Percentiles rank a stretch among this genome's conserved stretches.
phyloP scores from a whole-genome alignment of 2,113 vertebrate species.

The Calyptomena viridis region DNA sequence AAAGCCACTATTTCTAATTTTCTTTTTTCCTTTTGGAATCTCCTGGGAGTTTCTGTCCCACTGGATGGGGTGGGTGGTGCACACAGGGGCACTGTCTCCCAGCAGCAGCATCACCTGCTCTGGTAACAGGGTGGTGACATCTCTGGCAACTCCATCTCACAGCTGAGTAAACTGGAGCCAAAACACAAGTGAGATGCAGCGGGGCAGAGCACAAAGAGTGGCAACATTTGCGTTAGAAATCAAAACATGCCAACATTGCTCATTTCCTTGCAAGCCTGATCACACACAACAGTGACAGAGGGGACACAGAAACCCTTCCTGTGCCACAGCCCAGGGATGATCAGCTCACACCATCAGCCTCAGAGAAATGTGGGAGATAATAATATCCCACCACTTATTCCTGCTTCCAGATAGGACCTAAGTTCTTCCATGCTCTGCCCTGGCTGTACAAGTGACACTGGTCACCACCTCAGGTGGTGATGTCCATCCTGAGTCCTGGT shows the following conservation, averaged over 20 bases:
- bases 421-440: neutral
- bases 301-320: neutral
- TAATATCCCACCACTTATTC: neutral
- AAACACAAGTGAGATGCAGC: neutral
- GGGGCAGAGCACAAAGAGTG: neutral
- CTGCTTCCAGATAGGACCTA: neutral
- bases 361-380: accelerated
- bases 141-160: neutral
- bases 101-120: neutral
- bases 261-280: neutral
- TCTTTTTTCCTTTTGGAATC: neutral
- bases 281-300: neutral
- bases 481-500: neutral
- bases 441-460: neutral
- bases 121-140: neutral
- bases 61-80: neutral
- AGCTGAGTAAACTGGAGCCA: neutral
- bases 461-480: no score
- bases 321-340: neutral
- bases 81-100: neutral
- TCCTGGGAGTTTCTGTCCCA: neutral
- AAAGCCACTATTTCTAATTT: neutral
- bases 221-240: neutral
- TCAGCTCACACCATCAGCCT: neutral
- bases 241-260: constrained; percentile 8